Evolutionary conservation across 2,888 invertebrate species (phyloP).

Genomic region (Acleris cristana): DNA sequence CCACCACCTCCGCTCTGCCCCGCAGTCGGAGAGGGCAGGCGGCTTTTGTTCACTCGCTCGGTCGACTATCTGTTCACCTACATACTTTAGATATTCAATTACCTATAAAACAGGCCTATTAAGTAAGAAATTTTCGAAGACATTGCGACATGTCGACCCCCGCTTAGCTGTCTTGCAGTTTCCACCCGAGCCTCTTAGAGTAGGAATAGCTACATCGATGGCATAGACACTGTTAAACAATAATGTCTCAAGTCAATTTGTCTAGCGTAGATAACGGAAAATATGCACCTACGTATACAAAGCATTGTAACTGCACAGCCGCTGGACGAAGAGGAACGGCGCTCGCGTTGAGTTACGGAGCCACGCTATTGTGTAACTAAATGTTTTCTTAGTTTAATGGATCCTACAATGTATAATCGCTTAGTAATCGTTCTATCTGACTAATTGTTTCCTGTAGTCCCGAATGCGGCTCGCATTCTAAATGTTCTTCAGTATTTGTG

Average conservation of each 20-base stretch:
- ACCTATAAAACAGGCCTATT: slow-evolving; percentile 27
- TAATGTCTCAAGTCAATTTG: slow-evolving; percentile 71
- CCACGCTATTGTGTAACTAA: slow-evolving; percentile 34
- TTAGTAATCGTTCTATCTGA: slow-evolving; percentile 35
- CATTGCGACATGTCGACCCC: slow-evolving; percentile 18
- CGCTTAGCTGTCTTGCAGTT: slow-evolving; percentile 28
- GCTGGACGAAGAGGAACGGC: slow-evolving; percentile 19
- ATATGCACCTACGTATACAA: slow-evolving; percentile 35
- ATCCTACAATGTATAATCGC: slow-evolving; percentile 39
- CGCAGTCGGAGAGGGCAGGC: slow-evolving; percentile 50
- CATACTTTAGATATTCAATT: slow-evolving; percentile 26
- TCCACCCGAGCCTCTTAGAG: slow-evolving; percentile 28
- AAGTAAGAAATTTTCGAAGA: slow-evolving; percentile 22
- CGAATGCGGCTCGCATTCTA: slow-evolving; percentile 62
- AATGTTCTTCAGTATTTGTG: slow-evolving; percentile 71
- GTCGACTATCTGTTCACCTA: slow-evolving; percentile 45
- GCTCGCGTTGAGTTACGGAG: slow-evolving; percentile 29
- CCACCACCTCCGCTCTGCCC: slow-evolving; percentile 59
- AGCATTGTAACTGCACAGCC: slow-evolving; percentile 27
- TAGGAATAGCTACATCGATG: slow-evolving; percentile 25
- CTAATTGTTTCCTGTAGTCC: slow-evolving; percentile 48
- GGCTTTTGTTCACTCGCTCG: slow-evolving; percentile 56
- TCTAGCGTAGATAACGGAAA: slow-evolving; percentile 36
- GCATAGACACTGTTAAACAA: slow-evolving; percentile 49
- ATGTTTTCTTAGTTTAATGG: slow-evolving; percentile 42